phyloP scores from a whole-genome alignment of 2,888 invertebrate genomes.

The Ormyrus nitidulus region DNA sequence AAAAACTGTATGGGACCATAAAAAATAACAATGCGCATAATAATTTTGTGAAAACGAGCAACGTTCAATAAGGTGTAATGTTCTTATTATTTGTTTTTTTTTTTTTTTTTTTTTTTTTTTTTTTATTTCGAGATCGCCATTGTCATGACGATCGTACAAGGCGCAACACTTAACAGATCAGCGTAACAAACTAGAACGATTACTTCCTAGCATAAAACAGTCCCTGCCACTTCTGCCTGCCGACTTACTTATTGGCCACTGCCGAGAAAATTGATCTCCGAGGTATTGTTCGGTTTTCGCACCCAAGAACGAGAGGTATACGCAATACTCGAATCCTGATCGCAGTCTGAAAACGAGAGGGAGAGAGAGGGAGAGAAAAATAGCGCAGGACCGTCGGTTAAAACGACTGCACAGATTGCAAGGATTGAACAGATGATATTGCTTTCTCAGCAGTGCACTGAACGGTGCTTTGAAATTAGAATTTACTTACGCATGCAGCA shows the following conservation, averaged over 20 bases:
- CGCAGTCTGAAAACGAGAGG: no score
- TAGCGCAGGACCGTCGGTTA: no score
- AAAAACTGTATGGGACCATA: constrained; percentile 72
- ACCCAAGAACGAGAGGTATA: no score
- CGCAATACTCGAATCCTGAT: no score
- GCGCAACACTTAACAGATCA: constrained; percentile 65
- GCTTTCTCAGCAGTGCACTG: constrained; percentile 34
- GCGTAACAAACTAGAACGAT: constrained; percentile 69
- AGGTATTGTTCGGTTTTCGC: constrained; percentile 7
- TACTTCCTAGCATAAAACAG: constrained; percentile 62
- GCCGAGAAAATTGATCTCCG: constrained; percentile 40
- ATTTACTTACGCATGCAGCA: constrained; percentile 17
- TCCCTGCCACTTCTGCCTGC: background rate
- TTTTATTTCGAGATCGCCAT: constrained; percentile 8
- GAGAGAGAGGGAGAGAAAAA: no score
- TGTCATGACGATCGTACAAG: constrained; percentile 54
- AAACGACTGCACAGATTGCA: no score
- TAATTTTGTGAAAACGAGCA: constrained; percentile 69
- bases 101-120: constrained; percentile 33
- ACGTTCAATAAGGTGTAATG: constrained; percentile 62
- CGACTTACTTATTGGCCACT: constrained; percentile 13
- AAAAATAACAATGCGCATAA: constrained; percentile 73
- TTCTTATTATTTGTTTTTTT: constrained; percentile 28
- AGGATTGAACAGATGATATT: no score
- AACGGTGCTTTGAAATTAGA: constrained; percentile 16